Evolutionary conservation across 2,797 vertebrate genomes (phyloP), one percentile per base, ranked within the genome.

Genomic region (Apodemus agrarius): DNA sequence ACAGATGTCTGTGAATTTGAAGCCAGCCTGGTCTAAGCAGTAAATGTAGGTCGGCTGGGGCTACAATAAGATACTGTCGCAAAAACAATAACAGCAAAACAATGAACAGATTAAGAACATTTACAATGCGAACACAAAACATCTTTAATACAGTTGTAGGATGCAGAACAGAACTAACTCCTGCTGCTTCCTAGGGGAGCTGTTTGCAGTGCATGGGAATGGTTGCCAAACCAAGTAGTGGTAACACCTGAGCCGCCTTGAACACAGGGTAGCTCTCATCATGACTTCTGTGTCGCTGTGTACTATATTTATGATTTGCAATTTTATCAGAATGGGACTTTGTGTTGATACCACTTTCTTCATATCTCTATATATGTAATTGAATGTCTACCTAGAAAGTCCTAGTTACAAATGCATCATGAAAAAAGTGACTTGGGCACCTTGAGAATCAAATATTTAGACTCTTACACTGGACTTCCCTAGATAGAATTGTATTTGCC

Each of bases 111-210:
- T 43, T 74, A 43, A 6, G 8, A 74, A 40, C 69, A 72, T 24
- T 74, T 24, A 40, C 21, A 40, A 9, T 74, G 21, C 84, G 90
- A 22, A 63, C 69, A 69, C 6, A 16, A 10, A 4, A 54, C 26
- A 72, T 75, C 91, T 93, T 67, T 94, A 89, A 94, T 92, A 91
- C 87, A 76, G 78, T 61, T 97, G 72, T 93, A 82, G 40, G 31
- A 43, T 67, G n/a, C 49, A 21, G 76, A 90, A 72, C 75, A 46
- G 54, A 46, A 37, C 21, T 21, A 72, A 37, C 21, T 83, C 17
- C 22, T 57, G 8, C 21, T 74, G 24, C 21, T 67, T 54, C 19
- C 3, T 3, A 80, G 29, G 90, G 40, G 34, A 84, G 76, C 80
- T 89, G 78, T 88, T 91, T 88, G n/a, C 85, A 88, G 81, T 4